Conservation (phyloP, 2,113 vertebrate species). For the Lipophrys pholis region DNA sequence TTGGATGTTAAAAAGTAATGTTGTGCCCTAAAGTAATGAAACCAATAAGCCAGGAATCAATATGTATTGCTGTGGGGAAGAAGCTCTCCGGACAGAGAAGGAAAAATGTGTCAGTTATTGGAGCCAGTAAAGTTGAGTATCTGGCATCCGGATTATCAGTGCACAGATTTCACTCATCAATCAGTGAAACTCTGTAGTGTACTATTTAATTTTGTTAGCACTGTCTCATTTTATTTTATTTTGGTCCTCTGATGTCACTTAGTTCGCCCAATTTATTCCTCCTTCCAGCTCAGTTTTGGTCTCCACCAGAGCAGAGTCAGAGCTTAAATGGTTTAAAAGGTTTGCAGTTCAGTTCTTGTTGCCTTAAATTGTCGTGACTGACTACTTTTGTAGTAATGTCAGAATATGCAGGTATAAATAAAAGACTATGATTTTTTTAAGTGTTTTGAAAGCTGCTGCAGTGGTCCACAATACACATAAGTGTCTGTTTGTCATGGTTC, state of each 20-base stretch:
- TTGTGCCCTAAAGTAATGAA: conserved; percentile 41
- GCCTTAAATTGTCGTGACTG: too few relatives aligned
- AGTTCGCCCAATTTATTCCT: background rate
- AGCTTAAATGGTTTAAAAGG: too few relatives aligned
- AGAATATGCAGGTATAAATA: too few relatives aligned
- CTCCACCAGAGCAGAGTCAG: background rate
- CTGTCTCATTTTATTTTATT: too few relatives aligned
- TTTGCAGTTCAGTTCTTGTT: too few relatives aligned
- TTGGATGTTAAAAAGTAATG: conserved; percentile 50
- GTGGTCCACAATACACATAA: too few relatives aligned
- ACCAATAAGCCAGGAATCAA: conserved; percentile 41
- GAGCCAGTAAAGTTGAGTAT: conserved; percentile 13
- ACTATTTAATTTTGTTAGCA: background rate
- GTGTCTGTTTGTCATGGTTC: too few relatives aligned
- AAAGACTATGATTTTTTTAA: too few relatives aligned
- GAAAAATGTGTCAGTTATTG: conserved; percentile 28
- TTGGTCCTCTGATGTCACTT: too few relatives aligned
- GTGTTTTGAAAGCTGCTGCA: too few relatives aligned
- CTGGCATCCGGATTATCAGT: conserved; percentile 7
- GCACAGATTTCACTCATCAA: background rate
- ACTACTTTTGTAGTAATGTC: too few relatives aligned
- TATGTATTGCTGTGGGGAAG: conserved; percentile 47
- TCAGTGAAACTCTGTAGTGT: background rate
- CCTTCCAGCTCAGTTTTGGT: background rate
- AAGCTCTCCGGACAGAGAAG: conserved; percentile 21